phyloP scores from a whole-genome alignment of 2,888 invertebrate species.

The Orthosia incerta region DNA sequence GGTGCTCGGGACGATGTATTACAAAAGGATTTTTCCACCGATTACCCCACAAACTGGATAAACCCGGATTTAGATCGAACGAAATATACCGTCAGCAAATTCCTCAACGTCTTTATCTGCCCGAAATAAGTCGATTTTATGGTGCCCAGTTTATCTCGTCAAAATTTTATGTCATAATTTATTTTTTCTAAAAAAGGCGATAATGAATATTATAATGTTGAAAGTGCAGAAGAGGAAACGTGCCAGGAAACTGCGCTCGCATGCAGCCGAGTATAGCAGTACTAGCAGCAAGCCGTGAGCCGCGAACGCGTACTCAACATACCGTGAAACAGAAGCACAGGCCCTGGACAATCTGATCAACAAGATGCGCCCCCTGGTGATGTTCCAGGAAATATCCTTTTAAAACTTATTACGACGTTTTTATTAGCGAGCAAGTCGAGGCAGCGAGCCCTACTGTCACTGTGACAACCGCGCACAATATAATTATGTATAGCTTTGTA shows the following conservation, averaged over 20 bases:
- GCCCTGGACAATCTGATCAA: background rate
- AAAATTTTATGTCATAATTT: slow-evolving; percentile 4
- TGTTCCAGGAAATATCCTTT: slow-evolving; percentile 9
- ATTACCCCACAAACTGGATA: slow-evolving; percentile 58
- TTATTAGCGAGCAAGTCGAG: background rate
- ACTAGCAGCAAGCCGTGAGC: no score
- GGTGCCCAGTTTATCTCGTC: slow-evolving; percentile 3
- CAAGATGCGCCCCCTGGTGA: slow-evolving; percentile 10
- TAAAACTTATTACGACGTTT: slow-evolving; percentile 23
- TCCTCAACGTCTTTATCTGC: slow-evolving; percentile 24
- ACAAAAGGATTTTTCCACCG: slow-evolving; percentile 57
- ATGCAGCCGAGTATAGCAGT: no score
- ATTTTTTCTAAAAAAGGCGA: background rate
- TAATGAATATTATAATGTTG: slow-evolving; percentile 16
- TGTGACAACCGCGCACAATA: background rate
- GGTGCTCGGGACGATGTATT: slow-evolving; percentile 46
- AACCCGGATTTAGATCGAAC: slow-evolving; percentile 58
- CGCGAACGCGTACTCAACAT: background rate
- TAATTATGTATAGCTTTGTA: background rate
- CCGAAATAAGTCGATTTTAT: slow-evolving; percentile 33
- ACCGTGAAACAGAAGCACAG: background rate
- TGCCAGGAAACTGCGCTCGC: slow-evolving; percentile 1
- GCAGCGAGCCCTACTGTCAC: background rate
- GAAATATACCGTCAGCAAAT: slow-evolving; percentile 47
- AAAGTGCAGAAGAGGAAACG: slow-evolving; percentile 20